Conservation (phyloP, 2,888 invertebrate genomes). For the Pseudococcus jackbeardsleyi region DNA sequence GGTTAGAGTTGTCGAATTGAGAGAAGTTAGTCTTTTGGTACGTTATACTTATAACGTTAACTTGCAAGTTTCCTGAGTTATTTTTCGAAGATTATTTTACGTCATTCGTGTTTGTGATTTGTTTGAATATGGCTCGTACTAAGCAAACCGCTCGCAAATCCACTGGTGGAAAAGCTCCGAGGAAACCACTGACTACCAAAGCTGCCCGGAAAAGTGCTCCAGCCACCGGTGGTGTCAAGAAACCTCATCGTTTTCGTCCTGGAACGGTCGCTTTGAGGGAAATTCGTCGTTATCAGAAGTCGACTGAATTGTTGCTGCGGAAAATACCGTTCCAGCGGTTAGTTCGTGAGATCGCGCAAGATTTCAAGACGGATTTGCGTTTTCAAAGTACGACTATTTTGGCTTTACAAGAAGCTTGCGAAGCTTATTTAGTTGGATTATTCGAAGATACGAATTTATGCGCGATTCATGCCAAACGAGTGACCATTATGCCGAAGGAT, state of each 20-base stretch:
- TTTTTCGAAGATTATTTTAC: too few relatives aligned
- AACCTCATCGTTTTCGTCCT: slow-evolving; percentile 72
- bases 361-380: slow-evolving; percentile 67
- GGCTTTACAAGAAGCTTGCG: slow-evolving; percentile 72
- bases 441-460: slow-evolving; percentile 85
- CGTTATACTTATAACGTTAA: too few relatives aligned
- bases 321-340: slow-evolving; percentile 72
- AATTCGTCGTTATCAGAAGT: slow-evolving; percentile 76
- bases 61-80: too few relatives aligned
- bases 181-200: slow-evolving; percentile 74
- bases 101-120: too few relatives aligned
- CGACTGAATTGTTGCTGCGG: slow-evolving; percentile 73
- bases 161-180: slow-evolving; percentile 74
- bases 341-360: too few relatives aligned
- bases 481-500: slow-evolving; percentile 78
- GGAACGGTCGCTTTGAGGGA: slow-evolving; percentile 75
- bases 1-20: too few relatives aligned
- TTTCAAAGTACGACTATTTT: slow-evolving; percentile 69
- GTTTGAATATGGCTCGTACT: slow-evolving; percentile 72
- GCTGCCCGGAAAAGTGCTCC: slow-evolving; percentile 73
- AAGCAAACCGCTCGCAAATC: slow-evolving; percentile 75
- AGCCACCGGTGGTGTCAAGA: slow-evolving; percentile 74
- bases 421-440: slow-evolving; percentile 78
- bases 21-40: too few relatives aligned
- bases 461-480: slow-evolving; percentile 82